These are phyloP conservation scores for Tipula helvola DNA, from an alignment of 2,888 invertebrate species.

Conservation along the genomic window DNA sequence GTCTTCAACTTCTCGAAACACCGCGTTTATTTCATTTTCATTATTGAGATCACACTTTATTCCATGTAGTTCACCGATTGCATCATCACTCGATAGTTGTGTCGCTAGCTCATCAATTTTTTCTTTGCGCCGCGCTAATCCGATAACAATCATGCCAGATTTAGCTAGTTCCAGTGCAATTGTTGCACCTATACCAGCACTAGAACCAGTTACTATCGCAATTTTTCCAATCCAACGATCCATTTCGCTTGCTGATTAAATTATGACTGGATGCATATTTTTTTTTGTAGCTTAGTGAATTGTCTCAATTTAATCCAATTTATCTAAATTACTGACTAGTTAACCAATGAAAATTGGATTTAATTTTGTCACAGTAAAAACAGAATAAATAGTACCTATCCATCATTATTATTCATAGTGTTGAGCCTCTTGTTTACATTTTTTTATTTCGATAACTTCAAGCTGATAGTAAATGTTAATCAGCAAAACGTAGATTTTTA, in stretches of 20 bases:
- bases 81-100: neutral
- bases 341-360: too few relatives aligned
- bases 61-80: conserved; percentile 26
- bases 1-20: conserved; percentile 39
- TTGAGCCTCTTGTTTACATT: too few relatives aligned
- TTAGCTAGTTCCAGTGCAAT: conserved; percentile 34
- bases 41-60: conserved; percentile 40
- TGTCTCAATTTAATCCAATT: too few relatives aligned
- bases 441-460: too few relatives aligned
- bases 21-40: conserved; percentile 39
- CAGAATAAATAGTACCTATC: too few relatives aligned
- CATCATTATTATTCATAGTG: too few relatives aligned
- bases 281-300: neutral
- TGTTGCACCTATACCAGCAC: conserved; percentile 42
- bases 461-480: too few relatives aligned
- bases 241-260: conserved; percentile 17
- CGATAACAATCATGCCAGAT: conserved; percentile 41
- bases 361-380: too few relatives aligned
- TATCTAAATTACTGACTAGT: too few relatives aligned
- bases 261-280: neutral
- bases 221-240: conserved; percentile 30
- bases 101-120: conserved; percentile 25
- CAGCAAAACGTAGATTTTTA: too few relatives aligned
- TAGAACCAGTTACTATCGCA: conserved; percentile 49
- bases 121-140: conserved; percentile 38